Evolutionary conservation across 1,140 invertebrate genomes (phyloP), one percentile per base, ranked within the genome.

Genomic region (Andricus grossulariae): DNA sequence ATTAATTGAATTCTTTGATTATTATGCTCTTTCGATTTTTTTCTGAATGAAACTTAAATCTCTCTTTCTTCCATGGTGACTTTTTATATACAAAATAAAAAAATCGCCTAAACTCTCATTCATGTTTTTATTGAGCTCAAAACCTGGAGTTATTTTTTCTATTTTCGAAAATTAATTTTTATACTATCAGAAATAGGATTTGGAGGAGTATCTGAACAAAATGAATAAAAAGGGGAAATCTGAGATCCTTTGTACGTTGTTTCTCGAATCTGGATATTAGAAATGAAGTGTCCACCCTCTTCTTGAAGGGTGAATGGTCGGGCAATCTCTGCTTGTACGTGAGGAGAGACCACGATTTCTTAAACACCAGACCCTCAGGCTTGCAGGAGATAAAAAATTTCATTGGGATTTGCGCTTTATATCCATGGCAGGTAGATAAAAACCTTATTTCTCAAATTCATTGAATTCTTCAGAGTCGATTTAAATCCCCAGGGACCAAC

Each of bases 301-400:
- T 76, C 73, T 77, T 78, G 72, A 78, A 80, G 74, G 77, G 80
- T 79, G 82, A 80, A 80, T 80, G 83, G 78, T 87, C 82, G 78
- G 82, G 83, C 87, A 85, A 89, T 88, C 86, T 84, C 75, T 77
- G 39, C 25, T 77, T 79, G 82, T 87, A 89, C 89, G 89, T 89
- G 89, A 89, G 86, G 15, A 80, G 88, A 85, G 84, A 89, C 77
- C 84, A 75, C 85, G 85, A 90, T 89, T 88, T 83, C 84, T 86
- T 87, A 83, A 86, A 86, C 82, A 83, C 85, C 84, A 71, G 79
- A 82, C 80, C 82, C 82, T 76, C 66, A 71, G 70, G 78, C 72
- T 76, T 78, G 50, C 70, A 66, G 70, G 52, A 71, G 77, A 71
- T 86, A 83, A 86, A 86, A 85, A 86, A 87, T 87, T 86, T 75